A percentile compares a stretch with the other conserved stretches of the same genome.
Conservation (phyloP, 2,888 invertebrate genomes). For the Drosophila subsilvestris region DNA sequence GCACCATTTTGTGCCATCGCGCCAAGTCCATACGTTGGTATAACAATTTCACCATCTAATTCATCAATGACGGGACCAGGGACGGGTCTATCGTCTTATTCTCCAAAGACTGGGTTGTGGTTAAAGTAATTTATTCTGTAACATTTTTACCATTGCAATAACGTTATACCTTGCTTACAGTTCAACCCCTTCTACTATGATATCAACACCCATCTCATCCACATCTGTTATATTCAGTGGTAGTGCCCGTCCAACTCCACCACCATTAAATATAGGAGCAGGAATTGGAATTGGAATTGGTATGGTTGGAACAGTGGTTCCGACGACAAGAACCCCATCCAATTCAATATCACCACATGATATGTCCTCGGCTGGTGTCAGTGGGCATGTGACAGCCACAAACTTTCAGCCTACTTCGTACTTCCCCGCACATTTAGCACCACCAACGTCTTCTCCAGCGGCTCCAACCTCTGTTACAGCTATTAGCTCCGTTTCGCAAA, state of each 20-base stretch:
- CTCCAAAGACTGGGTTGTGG: constrained; percentile 80
- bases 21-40: constrained; percentile 43
- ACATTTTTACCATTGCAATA: background rate
- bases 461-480: constrained; percentile 23
- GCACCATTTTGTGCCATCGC: constrained; percentile 43
- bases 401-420: constrained; percentile 87
- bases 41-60: constrained; percentile 46
- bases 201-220: constrained; percentile 79
- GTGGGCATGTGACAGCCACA: constrained; percentile 47
- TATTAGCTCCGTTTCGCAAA: constrained; percentile 37
- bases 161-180: constrained; percentile 29
- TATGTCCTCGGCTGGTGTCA: constrained; percentile 83
- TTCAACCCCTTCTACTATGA: constrained; percentile 53
- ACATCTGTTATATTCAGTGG: constrained; percentile 84
- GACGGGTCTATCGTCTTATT: constrained; percentile 60
- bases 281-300: constrained; percentile 22
- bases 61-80: constrained; percentile 47
- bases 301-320: constrained; percentile 42
- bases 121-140: constrained; percentile 69
- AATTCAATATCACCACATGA: constrained; percentile 85
- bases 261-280: constrained; percentile 77
- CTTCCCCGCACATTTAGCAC: constrained; percentile 88
- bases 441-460: constrained; percentile 76
- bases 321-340: constrained; percentile 78
- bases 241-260: constrained; percentile 85